phyloP scores from a whole-genome alignment of 2,113 vertebrate species.

The Phodopus roborovskii region DNA sequence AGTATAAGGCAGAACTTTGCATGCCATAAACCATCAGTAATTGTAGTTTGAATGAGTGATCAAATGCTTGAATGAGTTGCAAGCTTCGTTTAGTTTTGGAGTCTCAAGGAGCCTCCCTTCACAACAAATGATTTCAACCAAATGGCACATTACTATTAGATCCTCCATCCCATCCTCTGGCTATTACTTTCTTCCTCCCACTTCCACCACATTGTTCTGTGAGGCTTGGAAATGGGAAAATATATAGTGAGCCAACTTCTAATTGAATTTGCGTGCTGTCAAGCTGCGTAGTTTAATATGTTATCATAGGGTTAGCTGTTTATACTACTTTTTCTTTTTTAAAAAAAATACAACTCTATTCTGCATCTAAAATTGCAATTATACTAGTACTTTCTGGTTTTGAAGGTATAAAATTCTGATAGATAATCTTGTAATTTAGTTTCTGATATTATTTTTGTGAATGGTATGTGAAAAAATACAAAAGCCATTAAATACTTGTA shows the following conservation, averaged over 20 bases:
- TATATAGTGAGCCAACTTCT: neutral
- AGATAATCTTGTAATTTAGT: neutral
- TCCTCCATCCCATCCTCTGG: too few relatives aligned
- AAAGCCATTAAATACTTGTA: neutral
- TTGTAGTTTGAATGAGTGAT: neutral
- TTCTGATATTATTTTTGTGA: neutral
- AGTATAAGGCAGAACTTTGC: neutral
- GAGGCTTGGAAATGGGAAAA: too few relatives aligned
- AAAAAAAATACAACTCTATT: neutral
- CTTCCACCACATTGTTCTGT: too few relatives aligned
- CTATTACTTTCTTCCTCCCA: too few relatives aligned
- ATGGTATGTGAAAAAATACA: neutral
- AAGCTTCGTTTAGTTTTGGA: too few relatives aligned
- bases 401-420: slow-evolving; percentile 17
- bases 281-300: neutral
- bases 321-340: neutral
- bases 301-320: neutral
- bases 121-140: too few relatives aligned
- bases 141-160: too few relatives aligned
- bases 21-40: neutral
- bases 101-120: too few relatives aligned
- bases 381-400: neutral
- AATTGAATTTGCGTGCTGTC: neutral
- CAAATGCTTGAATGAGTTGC: neutral
- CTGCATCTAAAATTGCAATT: slow-evolving; percentile 17